These are phyloP conservation scores for Stenotaenia linearis DNA, from an alignment of 2,888 invertebrate genomes.

Conservation along the genomic window DNA sequence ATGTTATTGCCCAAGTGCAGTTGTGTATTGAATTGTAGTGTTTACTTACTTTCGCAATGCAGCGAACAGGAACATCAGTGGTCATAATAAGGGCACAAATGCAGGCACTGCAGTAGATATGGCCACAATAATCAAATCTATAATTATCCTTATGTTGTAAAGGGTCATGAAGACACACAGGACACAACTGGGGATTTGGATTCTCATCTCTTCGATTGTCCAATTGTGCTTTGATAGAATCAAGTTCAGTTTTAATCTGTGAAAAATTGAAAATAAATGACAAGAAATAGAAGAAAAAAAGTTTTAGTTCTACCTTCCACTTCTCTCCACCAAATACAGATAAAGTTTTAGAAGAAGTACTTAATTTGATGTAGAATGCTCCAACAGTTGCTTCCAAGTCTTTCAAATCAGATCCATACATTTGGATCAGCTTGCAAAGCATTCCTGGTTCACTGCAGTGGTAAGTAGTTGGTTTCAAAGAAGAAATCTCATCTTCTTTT, in stretches of 20 bases:
- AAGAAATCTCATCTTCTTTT: background rate
- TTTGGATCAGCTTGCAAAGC: background rate
- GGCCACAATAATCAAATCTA: background rate
- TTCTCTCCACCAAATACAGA: background rate
- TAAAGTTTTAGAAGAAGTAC: background rate
- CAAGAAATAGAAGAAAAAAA: background rate
- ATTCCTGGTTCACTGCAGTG: background rate
- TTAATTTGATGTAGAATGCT: background rate
- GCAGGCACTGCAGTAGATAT: background rate
- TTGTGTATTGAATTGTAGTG: too few species aligned
- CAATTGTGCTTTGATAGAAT: background rate
- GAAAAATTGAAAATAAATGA: too few species aligned
- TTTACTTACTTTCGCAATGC: too few species aligned
- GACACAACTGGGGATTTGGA: background rate
- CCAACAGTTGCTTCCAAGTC: background rate
- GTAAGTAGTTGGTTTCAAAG: background rate
- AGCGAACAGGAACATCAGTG: background rate
- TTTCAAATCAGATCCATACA: conserved; percentile 1
- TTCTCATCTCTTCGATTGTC: background rate
- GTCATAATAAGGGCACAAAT: background rate
- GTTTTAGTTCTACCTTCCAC: too few species aligned
- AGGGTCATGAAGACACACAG: background rate
- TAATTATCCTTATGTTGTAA: background rate
- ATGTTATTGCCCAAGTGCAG: too few species aligned
- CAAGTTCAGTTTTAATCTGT: background rate